These are phyloP conservation scores for Tetragonula carbonaria DNA, from an alignment of 2,888 invertebrate species.

Conservation along the genomic window DNA sequence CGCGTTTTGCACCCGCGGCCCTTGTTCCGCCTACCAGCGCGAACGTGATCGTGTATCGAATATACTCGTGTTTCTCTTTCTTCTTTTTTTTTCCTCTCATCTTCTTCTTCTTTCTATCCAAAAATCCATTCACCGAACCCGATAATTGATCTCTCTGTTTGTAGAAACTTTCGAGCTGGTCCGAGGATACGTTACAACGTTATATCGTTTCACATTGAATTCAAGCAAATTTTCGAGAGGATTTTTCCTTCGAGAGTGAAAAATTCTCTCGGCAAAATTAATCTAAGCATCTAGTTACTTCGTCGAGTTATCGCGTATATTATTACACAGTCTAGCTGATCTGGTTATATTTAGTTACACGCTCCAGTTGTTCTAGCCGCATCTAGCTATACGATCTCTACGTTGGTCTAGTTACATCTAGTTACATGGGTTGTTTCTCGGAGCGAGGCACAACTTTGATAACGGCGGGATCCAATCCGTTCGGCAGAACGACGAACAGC, in stretches of 20 bases:
- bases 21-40: constrained; percentile 42
- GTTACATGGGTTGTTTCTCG: background rate
- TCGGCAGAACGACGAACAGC: background rate
- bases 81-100: no score
- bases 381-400: background rate
- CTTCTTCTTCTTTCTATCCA: background rate
- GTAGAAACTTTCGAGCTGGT: no score
- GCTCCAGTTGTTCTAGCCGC: background rate
- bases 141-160: constrained; percentile 28
- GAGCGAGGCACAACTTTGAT: background rate
- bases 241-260: no score
- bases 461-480: background rate
- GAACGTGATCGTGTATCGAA: constrained; percentile 55
- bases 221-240: no score
- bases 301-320: background rate
- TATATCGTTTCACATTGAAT: no score
- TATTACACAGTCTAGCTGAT: background rate
- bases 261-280: background rate
- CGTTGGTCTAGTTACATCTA: background rate
- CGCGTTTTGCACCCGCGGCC: constrained; percentile 67
- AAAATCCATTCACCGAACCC: constrained; percentile 12
- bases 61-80: constrained; percentile 21
- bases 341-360: constrained; percentile 19
- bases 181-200: no score
- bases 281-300: background rate